Conservation (phyloP, 2,113 vertebrate genomes). For the Micromys minutus region DNA sequence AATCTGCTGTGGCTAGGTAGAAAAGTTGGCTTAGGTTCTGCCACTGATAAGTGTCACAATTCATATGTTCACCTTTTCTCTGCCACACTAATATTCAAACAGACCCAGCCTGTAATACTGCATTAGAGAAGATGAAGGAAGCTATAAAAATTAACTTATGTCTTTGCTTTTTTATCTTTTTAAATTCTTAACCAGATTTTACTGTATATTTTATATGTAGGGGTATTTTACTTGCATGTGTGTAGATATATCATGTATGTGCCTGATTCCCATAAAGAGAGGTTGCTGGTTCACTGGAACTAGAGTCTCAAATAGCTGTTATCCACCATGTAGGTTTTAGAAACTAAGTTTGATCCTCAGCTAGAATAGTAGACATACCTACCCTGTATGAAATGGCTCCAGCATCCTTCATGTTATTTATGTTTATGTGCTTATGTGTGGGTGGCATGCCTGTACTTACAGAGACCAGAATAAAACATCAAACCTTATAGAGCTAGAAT, state of each 20-base stretch:
- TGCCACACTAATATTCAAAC: not conserved
- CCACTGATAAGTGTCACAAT: not conserved
- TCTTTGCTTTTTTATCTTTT: not conserved
- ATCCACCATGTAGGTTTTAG: not conserved
- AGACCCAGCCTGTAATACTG: not conserved
- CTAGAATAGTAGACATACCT: not conserved
- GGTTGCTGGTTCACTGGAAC: not conserved
- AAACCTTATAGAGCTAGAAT: not conserved
- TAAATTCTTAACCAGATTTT: not conserved
- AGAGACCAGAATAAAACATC: not conserved
- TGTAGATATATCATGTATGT: not conserved
- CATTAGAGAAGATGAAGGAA: not conserved
- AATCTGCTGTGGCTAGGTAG: not conserved
- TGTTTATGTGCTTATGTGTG: not conserved
- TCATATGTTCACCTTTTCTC: not conserved
- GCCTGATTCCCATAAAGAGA: not conserved
- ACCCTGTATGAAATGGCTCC: not conserved
- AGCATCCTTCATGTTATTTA: not conserved
- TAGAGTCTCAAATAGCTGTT: not conserved
- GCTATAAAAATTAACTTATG: not conserved
- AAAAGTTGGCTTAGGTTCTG: not conserved
- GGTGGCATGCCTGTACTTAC: fast-evolving
- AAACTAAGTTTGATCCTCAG: not conserved
- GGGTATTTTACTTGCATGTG: not conserved
- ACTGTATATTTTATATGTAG: not conserved